A percentile compares a stretch with the other conserved stretches of the same genome.
phyloP scores from a whole-genome alignment of 2,113 vertebrate genomes.

The Mustela lutreola region DNA sequence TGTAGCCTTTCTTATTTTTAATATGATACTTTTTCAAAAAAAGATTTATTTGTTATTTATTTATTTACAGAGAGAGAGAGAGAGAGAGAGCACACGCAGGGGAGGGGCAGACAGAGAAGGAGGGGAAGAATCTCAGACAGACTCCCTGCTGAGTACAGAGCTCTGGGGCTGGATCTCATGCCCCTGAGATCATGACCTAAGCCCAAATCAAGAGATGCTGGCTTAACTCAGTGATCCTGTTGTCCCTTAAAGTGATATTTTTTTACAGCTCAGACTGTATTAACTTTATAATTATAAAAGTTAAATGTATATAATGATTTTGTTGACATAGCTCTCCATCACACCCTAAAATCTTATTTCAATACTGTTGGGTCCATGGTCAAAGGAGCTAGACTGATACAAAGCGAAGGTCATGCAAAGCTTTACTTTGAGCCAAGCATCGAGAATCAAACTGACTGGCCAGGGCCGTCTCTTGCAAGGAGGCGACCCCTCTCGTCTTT shows the following conservation, averaged over 20 bases:
- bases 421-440: too few species aligned
- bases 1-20: constrained; percentile 50
- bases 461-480: too few species aligned
- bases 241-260: constrained; percentile 52
- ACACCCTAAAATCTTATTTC: constrained; percentile 35
- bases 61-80: neutral
- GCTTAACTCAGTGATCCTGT: neutral
- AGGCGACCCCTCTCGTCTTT: too few species aligned
- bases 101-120: neutral
- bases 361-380: neutral
- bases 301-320: neutral
- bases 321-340: neutral
- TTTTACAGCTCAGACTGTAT: neutral
- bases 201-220: neutral
- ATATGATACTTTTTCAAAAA: neutral
- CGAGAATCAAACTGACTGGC: too few species aligned
- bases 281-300: constrained; percentile 23
- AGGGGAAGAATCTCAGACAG: neutral
- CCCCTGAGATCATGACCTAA: neutral
- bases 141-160: neutral
- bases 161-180: neutral
- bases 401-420: too few species aligned
- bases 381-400: too few species aligned
- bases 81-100: neutral
- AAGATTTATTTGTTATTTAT: neutral